Conservation (phyloP, 2,888 invertebrate genomes). For the Syritta pipiens region DNA sequence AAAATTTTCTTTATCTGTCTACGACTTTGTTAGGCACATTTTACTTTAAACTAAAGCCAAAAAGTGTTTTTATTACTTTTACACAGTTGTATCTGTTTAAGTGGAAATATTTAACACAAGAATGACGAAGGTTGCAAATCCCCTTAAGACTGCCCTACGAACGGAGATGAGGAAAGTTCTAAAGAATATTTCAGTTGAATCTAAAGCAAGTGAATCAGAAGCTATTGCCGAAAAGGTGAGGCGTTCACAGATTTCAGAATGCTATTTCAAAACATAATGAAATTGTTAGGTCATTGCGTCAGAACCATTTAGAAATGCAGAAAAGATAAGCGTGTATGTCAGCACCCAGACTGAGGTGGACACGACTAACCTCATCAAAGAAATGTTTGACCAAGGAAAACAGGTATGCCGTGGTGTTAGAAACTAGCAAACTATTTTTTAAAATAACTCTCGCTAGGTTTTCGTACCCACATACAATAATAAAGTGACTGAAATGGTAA, state of each 20-base stretch:
- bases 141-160: conserved; percentile 80
- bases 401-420: conserved; percentile 55
- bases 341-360: conserved; percentile 86
- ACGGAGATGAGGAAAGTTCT: conserved; percentile 79
- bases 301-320: conserved; percentile 80
- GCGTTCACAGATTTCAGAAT: not conserved
- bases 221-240: conserved; percentile 81
- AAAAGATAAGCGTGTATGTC: conserved; percentile 85
- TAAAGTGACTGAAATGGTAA: conserved; percentile 92
- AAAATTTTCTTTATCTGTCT: no score
- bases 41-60: no score
- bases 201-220: no score
- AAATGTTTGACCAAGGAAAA: conserved; percentile 81
- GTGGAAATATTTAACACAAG: no score
- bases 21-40: no score
- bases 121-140: conserved; percentile 62
- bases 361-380: conserved; percentile 83
- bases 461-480: conserved; percentile 91
- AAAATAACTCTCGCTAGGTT: conserved; percentile 70
- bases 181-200: conserved; percentile 75
- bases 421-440: not conserved
- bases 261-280: not conserved
- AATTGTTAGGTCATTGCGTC: conserved; percentile 79
- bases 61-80: no score
- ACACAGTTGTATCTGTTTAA: no score